Conservation (phyloP, 2,797 vertebrate genomes). For the Nyctibius grandis region DNA sequence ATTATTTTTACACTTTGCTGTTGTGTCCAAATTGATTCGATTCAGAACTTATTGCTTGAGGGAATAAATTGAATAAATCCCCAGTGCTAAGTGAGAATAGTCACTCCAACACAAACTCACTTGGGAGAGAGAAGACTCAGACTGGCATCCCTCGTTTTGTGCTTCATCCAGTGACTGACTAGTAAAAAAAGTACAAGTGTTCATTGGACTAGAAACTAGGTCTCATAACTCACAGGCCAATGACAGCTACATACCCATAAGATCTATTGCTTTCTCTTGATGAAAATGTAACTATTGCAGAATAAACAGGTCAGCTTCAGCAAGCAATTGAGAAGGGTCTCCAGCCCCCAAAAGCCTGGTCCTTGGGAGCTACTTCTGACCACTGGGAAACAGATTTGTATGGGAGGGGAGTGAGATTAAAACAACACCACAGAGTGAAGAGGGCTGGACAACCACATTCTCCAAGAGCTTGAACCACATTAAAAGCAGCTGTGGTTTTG, state of each 20-base stretch:
- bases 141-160: background rate
- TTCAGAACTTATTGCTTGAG: background rate
- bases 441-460: background rate
- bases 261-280: background rate
- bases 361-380: background rate
- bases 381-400: background rate
- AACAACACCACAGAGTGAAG: background rate
- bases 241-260: rapidly evolving
- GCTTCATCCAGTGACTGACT: background rate
- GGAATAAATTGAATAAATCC: background rate
- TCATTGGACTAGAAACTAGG: background rate
- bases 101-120: background rate
- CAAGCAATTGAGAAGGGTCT: background rate
- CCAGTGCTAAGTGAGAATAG: background rate
- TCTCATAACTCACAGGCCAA: background rate
- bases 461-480: background rate
- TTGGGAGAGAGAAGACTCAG: background rate
- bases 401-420: background rate
- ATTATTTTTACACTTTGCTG: background rate
- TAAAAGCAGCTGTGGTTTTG: background rate
- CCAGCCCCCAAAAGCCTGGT: background rate
- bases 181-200: background rate
- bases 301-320: background rate
- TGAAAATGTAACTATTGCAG: background rate
- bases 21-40: background rate